Conservation (phyloP, 2,888 invertebrate genomes). For the Lepeophtheirus nordmannii region DNA sequence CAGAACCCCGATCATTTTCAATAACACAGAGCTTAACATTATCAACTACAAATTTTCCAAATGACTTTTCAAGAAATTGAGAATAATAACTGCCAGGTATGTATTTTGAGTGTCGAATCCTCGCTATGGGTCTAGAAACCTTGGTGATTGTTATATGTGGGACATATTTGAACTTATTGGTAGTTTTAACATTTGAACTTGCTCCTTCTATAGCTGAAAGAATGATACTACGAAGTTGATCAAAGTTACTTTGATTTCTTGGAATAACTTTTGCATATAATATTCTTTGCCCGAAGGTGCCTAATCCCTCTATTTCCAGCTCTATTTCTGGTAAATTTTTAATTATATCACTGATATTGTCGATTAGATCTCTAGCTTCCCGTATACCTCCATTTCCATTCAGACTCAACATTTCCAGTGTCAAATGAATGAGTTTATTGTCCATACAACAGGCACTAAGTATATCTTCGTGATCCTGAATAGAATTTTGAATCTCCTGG, state of each 20-base stretch:
- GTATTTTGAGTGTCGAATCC: constrained; percentile 31
- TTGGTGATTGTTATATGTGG: constrained; percentile 38
- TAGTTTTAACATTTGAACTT: constrained; percentile 30
- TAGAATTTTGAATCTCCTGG: constrained; percentile 31
- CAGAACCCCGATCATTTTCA: constrained; percentile 31
- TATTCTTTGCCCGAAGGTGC: constrained; percentile 34
- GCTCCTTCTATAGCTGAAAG: neutral
- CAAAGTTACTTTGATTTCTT: constrained; percentile 31
- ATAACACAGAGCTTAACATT: constrained; percentile 35
- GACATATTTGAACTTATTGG: constrained; percentile 35
- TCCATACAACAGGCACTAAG: constrained; percentile 33
- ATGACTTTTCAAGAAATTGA: constrained; percentile 31
- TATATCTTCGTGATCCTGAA: constrained; percentile 32
- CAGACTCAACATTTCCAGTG: constrained; percentile 34
- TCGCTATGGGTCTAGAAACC: constrained; percentile 32
- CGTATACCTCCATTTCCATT: constrained; percentile 30
- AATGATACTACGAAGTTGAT: constrained; percentile 31
- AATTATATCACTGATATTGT: constrained; percentile 24
- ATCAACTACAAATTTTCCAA: constrained; percentile 33
- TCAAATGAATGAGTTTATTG: constrained; percentile 33
- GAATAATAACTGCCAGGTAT: constrained; percentile 33
- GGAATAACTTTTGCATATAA: constrained; percentile 33
- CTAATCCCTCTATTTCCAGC: constrained; percentile 32
- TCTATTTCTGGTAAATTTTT: constrained; percentile 29
- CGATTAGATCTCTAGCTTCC: constrained; percentile 26